These are phyloP conservation scores for Macrocentrus cingulum DNA, from an alignment of 1,140 invertebrate genomes.

Conservation along the genomic window DNA sequence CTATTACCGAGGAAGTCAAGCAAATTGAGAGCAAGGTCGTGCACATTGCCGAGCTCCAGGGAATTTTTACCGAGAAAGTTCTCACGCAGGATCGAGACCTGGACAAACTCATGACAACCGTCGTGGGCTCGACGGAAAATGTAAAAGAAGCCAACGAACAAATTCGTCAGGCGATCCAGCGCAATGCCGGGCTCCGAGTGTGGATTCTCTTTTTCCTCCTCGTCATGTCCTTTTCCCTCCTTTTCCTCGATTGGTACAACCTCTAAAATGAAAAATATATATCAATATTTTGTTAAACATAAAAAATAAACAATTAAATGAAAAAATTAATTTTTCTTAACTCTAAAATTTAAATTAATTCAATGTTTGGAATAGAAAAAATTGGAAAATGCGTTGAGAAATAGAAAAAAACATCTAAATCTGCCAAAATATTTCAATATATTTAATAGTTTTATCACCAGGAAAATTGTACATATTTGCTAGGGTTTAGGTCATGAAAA, in stretches of 20 bases:
- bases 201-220: constrained; percentile 94
- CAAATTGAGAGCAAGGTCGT: constrained; percentile 91
- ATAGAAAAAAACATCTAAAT: constrained; percentile 18
- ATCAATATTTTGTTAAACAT: no score
- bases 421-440: constrained; percentile 53
- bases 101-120: constrained; percentile 82
- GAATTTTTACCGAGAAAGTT: constrained; percentile 97
- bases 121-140: constrained; percentile 91
- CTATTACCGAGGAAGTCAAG: constrained; percentile 71
- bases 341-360: no score
- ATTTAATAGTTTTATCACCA: constrained; percentile 41
- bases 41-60: constrained; percentile 94
- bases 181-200: constrained; percentile 90
- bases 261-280: constrained; percentile 62
- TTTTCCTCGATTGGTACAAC: constrained; percentile 99
- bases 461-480: constrained; percentile 48
- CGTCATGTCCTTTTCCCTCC: constrained; percentile 91
- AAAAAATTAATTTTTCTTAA: no score
- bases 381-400: no score
- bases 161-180: constrained; percentile 92
- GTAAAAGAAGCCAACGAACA: constrained; percentile 96
- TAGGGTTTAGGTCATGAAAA: constrained; percentile 42
- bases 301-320: no score
- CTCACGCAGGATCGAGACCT: constrained; percentile 92
- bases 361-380: not conserved